Evolutionary conservation across 2,888 invertebrate species (phyloP), one percentile per base, ranked within the genome.

Genomic region (Sabellastarte sp.): DNA sequence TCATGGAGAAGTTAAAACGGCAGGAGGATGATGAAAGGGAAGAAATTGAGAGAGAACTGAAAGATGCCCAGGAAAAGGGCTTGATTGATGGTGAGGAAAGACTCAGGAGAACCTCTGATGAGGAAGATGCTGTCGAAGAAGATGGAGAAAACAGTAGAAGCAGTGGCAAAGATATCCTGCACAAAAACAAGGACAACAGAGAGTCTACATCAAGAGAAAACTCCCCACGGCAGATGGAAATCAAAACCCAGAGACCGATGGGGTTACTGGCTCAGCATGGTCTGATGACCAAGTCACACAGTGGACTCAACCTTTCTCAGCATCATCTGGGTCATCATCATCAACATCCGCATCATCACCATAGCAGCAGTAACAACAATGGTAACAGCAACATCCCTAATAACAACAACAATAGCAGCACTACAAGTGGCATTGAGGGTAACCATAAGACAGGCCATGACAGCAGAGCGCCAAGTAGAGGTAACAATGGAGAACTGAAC

Each of bases 11-110:
- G 73, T 70, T 80, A 57, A 80, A 81, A 68, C 75, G 76, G 50
- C 83, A 85, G 72, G 83, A 84, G 68, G 72, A 78, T 56, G 83
- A 84, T 60, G 83, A 84, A 70, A 74, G 81, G 55, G 76, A 80
- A 57, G 82, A 83, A 63, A 80, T 84, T 51, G 84, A 84, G 68
- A 67, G 80, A 32, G 84, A 85, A 71, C 73, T 84, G 28, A 80
- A 81, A 68, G 82, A 81, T 69, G 82, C 80, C 20, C 82, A 84
- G 59, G 77, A 77, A 57, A 80, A 80, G 59, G 77, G 77, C 28
- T 63, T 80, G 50, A 70, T 74, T 50, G 68, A 77, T 56, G 63
- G 62, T n/a, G 74, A 77, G 63, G 74, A 73, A 64, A 75, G 73
- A 61, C 70, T 78, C 32, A 71, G 77, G 41, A 57, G 57, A 3